Evolutionary conservation across 53 echinoderm and acorn worm genomes (phyloP).

Genomic region (Echinarachnius parma): DNA sequence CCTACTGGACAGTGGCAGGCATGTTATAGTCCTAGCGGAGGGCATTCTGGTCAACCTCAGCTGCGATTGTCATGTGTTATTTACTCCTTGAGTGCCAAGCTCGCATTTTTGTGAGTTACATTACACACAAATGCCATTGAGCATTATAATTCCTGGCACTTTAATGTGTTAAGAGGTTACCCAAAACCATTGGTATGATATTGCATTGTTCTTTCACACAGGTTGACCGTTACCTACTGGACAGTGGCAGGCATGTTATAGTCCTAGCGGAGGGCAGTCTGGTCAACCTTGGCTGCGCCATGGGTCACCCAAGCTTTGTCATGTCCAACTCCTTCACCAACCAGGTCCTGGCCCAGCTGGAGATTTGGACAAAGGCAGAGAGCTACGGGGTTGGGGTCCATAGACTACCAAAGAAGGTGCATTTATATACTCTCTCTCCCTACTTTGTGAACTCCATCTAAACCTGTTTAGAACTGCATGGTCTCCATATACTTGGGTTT

Average conservation of each 20-base stretch:
- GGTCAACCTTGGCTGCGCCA: slow-evolving; percentile 95
- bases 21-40: slow-evolving; percentile 84
- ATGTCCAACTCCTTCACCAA: slow-evolving; percentile 99
- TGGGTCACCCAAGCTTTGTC: slow-evolving; percentile 98
- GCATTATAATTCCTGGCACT: no score
- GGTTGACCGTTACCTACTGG: slow-evolving; percentile 91
- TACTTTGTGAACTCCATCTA: no score
- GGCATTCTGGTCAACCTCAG: slow-evolving; percentile 95
- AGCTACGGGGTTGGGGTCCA: slow-evolving; percentile 83
- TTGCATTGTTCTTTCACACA: no score
- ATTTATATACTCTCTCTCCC: no score
- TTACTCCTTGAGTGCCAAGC: no score
- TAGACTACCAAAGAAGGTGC: slow-evolving; percentile 95
- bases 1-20: slow-evolving; percentile 70
- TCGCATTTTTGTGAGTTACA: no score
- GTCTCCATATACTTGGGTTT: no score
- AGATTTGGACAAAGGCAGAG: slow-evolving; percentile 81
- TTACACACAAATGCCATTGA: no score
- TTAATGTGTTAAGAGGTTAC: no score
- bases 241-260: slow-evolving; percentile 79
- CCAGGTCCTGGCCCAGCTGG: slow-evolving; percentile 94
- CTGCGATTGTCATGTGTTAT: no score
- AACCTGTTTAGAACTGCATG: no score
- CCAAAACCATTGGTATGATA: no score
- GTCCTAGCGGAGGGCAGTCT: slow-evolving; percentile 91